Evolutionary conservation across 2,797 vertebrate genomes (phyloP), one percentile per base, ranked within the genome.

Genomic region (Lagorchestes hirsutus): DNA sequence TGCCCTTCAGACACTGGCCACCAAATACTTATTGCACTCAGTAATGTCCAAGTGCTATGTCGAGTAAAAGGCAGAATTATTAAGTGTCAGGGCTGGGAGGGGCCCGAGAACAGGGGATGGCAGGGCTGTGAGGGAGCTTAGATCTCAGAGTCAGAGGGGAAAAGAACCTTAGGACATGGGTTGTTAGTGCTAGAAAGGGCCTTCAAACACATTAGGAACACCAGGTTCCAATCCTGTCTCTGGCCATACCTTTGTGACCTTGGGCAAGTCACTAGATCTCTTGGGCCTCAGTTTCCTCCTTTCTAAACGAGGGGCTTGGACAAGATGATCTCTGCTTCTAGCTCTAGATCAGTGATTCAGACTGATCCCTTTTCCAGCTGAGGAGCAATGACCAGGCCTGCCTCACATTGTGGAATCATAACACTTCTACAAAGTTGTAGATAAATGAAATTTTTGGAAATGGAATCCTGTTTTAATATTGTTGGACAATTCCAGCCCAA

Each of bases 61-160:
- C 24, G 18, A 82, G 8, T 9, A 40, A 18, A 46, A 82, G 67
- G 6, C n/a, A 10, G n/a, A 10, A 46, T 82, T 22, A 82, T n/a
- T 22, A 10, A 40, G 27, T 40, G n/a, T 40, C 18, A 9, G 16
- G 2, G 18, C 18, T 40, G 67, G 67, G 22, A 82, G 22, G 40
- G 74, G 1, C 0, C 9, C 24, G 3, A 3, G 12, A 46, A 11
- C 40, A 27, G 40, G 22, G 6, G 1, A 24, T 4, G 4, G 14
- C 59, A 22, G n/a, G 3, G 22, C 2, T 46, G 74, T n/a, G 5
- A 40, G 16, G 67, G 67, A 2, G 0, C 16, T 9, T 1, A 74
- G 67, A 74, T 52, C 52, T 52, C 52, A 52, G 52, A 52, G 52
- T 6, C 6, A 52, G 52, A 52, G 52, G 52, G 52, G 52, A 52